These are phyloP conservation scores for Aphidoletes aphidimyza DNA, from an alignment of 2,888 invertebrate species.

Conservation along the genomic window DNA sequence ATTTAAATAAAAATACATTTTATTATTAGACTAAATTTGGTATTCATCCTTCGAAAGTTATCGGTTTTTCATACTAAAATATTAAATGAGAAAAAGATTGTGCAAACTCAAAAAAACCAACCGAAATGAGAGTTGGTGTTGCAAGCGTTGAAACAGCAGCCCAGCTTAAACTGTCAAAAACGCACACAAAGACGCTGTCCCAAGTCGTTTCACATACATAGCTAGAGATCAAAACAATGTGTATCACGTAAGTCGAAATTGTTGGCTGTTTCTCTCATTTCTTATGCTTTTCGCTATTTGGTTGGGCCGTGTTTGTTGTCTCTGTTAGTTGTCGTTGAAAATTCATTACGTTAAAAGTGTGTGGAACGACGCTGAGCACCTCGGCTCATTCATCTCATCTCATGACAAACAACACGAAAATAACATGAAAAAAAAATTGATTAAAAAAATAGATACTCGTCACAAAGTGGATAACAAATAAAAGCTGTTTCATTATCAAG, in stretches of 20 bases:
- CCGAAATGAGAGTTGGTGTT: not conserved
- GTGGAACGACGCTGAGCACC: slow-evolving; percentile 31
- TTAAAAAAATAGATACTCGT: not conserved
- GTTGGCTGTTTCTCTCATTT: not conserved
- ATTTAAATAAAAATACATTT: too few relatives aligned
- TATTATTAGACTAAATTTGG: too few relatives aligned
- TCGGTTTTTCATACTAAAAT: too few relatives aligned
- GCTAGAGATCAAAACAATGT: slow-evolving; percentile 44
- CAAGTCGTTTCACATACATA: not conserved
- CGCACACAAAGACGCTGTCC: not conserved
- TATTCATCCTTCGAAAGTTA: too few relatives aligned
- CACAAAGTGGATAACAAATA: not conserved
- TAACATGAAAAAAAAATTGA: not conserved
- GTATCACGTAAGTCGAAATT: not conserved
- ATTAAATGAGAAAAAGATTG: too few relatives aligned
- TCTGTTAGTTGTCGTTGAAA: slow-evolving; percentile 15
- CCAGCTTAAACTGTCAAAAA: not conserved
- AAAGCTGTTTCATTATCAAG: not conserved
- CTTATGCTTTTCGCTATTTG: not conserved
- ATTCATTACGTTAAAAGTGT: slow-evolving; percentile 36
- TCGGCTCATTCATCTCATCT: not conserved
- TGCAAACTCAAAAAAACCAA: not conserved
- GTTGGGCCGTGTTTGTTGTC: not conserved
- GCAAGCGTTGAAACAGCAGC: not conserved
- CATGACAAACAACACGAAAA: slow-evolving; percentile 28